Evolutionary conservation across 2,113 vertebrate species (phyloP).

Genomic region (Kobus ellipsiprymnus): DNA sequence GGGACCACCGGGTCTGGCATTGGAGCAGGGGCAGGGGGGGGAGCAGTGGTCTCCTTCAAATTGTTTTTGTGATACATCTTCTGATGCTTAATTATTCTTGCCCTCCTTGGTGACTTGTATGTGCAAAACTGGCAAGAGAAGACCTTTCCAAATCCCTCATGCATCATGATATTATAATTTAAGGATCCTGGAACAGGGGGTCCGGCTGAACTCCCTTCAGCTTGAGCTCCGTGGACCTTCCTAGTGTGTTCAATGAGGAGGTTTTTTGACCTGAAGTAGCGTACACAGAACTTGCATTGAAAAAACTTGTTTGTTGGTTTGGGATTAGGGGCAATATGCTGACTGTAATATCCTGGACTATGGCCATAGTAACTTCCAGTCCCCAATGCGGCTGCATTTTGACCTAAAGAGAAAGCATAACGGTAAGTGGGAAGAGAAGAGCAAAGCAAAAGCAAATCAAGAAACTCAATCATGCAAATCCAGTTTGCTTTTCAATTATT

Average conservation of each 20-base stretch:
- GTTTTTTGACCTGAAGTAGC: constrained; percentile 97
- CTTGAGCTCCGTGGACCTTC: constrained; percentile 91
- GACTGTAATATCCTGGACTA: constrained; percentile 86
- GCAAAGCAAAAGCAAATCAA: constrained; percentile 13
- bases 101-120: constrained; percentile 94
- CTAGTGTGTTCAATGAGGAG: constrained; percentile 95
- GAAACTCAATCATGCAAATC: constrained; percentile 18
- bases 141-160: constrained; percentile 91
- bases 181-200: constrained; percentile 76
- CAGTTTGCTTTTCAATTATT: constrained; percentile 8
- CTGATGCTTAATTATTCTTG: constrained; percentile 94
- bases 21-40: constrained; percentile 74
- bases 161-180: constrained; percentile 90
- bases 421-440: constrained; percentile 59
- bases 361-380: constrained; percentile 83
- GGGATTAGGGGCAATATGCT: constrained; percentile 84
- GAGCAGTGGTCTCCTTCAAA: constrained; percentile 79
- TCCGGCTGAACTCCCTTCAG: constrained; percentile 79
- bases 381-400: constrained; percentile 84
- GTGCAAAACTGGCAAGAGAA: constrained; percentile 97
- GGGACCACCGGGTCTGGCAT: constrained; percentile 79
- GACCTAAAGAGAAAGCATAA: constrained; percentile 83
- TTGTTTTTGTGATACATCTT: constrained; percentile 93
- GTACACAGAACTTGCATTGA: constrained; percentile 98
- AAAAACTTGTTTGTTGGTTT: constrained; percentile 91